Base-by-base conservation (phyloP, 2,797 vertebrate genomes). In the Gymnothorax reevesii region DNA sequence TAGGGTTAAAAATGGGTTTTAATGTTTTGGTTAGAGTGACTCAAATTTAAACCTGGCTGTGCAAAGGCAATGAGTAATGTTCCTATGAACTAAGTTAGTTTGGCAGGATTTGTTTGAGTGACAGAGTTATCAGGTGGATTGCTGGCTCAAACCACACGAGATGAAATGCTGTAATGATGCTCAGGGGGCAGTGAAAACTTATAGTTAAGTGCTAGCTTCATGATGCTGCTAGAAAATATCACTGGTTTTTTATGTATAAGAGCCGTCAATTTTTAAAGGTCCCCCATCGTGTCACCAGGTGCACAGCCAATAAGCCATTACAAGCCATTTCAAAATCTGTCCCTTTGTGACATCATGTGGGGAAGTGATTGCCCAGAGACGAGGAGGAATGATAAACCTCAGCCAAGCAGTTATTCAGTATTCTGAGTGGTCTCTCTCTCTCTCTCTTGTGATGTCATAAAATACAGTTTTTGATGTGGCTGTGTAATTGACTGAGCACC, bases 181-280 rank as follows among this genome's bases (percentile, higher is more conserved):
- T 80, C 79, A 73, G 8, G 33, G 27, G 54, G 59, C 62, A 69
- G 85, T 86, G 49, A 17, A 52, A 17, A 22, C 62, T 64, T 6
- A 7, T 25, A 3, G 64, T 69, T 83, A 33, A 75, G 71, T 75
- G 57, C 4, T 27, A 75, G 71, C 20, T 3, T 71, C n/a, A 27
- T 71, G 12, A 20, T 75, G 27, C 42, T 75, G 4, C 27, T 2
- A 6, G 42, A 27, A 13, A 42, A 13, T 13, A 33, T 0, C 20
- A 20, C 9, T 83, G 64, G 17, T 82, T 17, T 82, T 69, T 57
- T 83, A 57, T 83, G 80, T 71, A 66, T 42, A 25, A 33, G 62
- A 86, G 80, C 60, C 54, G 27, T 69, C 57, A 71, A 73, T 55
- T 83, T 7, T 42, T 25, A 42, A 42, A 42, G 33, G 33, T 1